Conservation (phyloP, 2,797 vertebrate species). For the Paedocypris micromegethes region DNA sequence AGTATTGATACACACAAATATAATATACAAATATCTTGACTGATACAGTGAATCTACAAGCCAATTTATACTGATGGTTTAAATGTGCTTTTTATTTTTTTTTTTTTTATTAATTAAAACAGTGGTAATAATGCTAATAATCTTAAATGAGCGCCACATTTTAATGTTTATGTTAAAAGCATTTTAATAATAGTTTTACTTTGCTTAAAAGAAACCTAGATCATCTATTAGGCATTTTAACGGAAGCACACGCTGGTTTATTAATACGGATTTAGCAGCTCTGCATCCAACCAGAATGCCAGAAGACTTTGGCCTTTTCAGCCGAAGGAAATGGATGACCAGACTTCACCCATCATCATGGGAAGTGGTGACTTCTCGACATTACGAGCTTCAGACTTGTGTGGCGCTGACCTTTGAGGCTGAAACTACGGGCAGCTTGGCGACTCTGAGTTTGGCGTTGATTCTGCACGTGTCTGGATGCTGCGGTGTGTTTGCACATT, state of each 20-base stretch:
- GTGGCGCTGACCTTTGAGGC: slow-evolving; percentile 65
- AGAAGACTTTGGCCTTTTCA: slow-evolving; percentile 63
- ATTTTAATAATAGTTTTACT: neutral
- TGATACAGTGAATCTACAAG: too few relatives aligned
- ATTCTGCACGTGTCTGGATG: slow-evolving; percentile 20
- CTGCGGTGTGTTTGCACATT: slow-evolving; percentile 13
- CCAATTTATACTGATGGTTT: too few relatives aligned
- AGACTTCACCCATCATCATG: slow-evolving; percentile 65
- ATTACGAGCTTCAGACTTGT: slow-evolving; percentile 61
- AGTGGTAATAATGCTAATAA: too few relatives aligned
- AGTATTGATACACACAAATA: too few relatives aligned
- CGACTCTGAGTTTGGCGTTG: slow-evolving; percentile 7
- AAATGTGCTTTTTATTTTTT: too few relatives aligned
- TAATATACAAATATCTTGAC: too few relatives aligned
- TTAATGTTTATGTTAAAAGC: too few relatives aligned
- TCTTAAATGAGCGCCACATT: too few relatives aligned
- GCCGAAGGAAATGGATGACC: slow-evolving; percentile 53
- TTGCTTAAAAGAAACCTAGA: neutral
- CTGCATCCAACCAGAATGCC: slow-evolving; percentile 40
- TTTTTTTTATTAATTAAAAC: too few relatives aligned
- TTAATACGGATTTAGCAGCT: slow-evolving; percentile 23
- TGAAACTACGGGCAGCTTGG: slow-evolving; percentile 29
- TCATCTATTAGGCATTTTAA: neutral
- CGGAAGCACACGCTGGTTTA: neutral
- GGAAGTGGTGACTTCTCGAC: slow-evolving; percentile 64